Base-by-base conservation (phyloP, 1,140 invertebrate genomes). In the Zophobas atratus region DNA sequence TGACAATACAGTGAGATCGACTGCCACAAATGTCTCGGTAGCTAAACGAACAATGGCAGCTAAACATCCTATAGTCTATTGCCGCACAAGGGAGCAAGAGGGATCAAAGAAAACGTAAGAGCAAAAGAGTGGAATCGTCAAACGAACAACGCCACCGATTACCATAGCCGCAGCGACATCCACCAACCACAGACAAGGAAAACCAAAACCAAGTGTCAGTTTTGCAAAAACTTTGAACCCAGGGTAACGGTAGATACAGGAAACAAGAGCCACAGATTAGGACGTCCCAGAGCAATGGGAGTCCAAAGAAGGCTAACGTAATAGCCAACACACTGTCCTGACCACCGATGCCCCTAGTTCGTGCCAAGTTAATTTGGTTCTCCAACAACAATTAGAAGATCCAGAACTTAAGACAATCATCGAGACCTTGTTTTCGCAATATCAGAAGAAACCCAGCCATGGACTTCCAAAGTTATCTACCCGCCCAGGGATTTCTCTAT, bases 271-370 rank as follows among this genome's bases (percentile, higher is more conserved):
- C 0, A 20, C 0, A 20, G 20, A 20, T 20, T 20, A 20, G 20
- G 20, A 20, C 20, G 20, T 20, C 20, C 20, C 20, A 20, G 20
- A 20, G 20, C 20, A 20, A 20, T 20, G 20, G 20, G n/a, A n/a
- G n/a, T 1, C 82, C 83, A 3, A 84, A 84, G 8, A 82, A 81
- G 48, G 20, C 51, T 0, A 87, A 87, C 55, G 75, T 82, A 0
- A 60, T 85, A 3, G 84, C 84, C 0, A 85, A 86, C 57, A 78
- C 79, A 0, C 67, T 87, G n/a, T 80, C 77, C 6, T 55, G 81
- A 20, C 84, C 80, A 67, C 46, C 6, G 1, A 46, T 20, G 38
- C 8, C 43, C 8, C 43, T 46, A 46, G 43, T 3, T 4, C 8
- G 8, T 46, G 3, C 3, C 43, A 46, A 46, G 43, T 3, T 4